These are phyloP conservation scores for Nothobranchius kuhntae DNA, from an alignment of 2,113 vertebrate genomes.

Conservation along the genomic window DNA sequence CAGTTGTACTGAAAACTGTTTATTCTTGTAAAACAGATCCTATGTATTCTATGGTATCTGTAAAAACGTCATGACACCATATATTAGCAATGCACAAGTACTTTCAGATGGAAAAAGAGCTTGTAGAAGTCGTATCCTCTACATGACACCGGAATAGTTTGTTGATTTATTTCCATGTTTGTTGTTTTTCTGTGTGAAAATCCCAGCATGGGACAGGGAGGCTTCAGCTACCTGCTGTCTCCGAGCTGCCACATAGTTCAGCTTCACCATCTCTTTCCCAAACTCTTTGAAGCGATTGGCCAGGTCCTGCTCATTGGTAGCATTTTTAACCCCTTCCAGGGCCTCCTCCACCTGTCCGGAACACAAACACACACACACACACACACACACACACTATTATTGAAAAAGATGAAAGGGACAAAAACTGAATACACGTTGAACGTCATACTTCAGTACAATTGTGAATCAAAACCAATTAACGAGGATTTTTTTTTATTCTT, in stretches of 20 bases:
- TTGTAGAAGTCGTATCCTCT: not conserved
- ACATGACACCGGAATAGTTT: not conserved
- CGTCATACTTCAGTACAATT: no score
- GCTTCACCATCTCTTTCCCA: constrained; percentile 99
- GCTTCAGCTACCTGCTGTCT: constrained; percentile 88
- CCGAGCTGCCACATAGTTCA: constrained; percentile 96
- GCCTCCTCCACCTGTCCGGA: constrained; percentile 90
- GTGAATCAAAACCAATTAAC: no score
- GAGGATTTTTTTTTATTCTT: no score
- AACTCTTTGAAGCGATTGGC: constrained; percentile 98
- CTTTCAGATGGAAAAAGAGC: not conserved
- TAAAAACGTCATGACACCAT: not conserved
- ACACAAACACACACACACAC: constrained; percentile 18
- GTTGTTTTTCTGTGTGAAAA: not conserved
- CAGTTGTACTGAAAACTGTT: not conserved
- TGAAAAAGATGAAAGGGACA: no score
- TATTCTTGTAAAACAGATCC: no score
- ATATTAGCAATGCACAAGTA: not conserved
- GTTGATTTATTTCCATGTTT: no score
- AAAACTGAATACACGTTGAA: no score
- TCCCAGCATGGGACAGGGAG: not conserved
- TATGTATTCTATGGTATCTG: no score
- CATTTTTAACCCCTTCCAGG: constrained; percentile 94
- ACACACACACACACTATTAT: not conserved
- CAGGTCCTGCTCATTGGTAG: constrained; percentile 96